Base-by-base conservation (phyloP, 2,797 vertebrate species). In the Danio aesculapii region DNA sequence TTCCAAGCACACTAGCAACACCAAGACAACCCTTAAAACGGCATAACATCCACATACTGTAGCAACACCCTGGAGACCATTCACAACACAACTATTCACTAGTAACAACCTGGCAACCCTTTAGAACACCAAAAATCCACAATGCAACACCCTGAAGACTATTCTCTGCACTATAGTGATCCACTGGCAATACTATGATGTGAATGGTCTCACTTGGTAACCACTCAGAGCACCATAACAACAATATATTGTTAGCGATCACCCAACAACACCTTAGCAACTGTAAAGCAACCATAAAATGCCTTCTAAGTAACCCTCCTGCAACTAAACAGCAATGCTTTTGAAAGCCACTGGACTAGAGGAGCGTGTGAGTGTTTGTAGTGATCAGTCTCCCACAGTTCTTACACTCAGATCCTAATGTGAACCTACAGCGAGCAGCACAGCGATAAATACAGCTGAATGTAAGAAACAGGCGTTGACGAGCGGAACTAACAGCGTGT, bases 41-140 rank as follows among this genome's bases (percentile, higher is more conserved):
- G 6, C 14, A 0, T n/a, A n/a, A 0, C 13, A 62, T 41, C 39
- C 39, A n/a, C 0, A 10, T 4, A n/a, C n/a, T n/a, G n/a, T n/a
- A 43, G 9, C 62, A 17, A 63, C 62, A 44, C 2, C 4, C 0
- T 43, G 14, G 4, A 8, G 41, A 62, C 13, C 8, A 43, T 5
- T 1, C 61, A 63, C 3, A 39, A 14, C 59, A 41, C 21, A n/a
- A n/a, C n/a, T n/a, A n/a, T n/a, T n/a, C n/a, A 11, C 0, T 14
- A 14, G 12, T 3, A 61, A n/a, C 30, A 30, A 1, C 30, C 30
- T 30, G 30, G 50, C 52, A 53, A 53, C 52, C 14, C 6, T 0
- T 2, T 6, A 52, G 4, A 52, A 59, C 2, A 59, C 3, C 12
- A 3, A 30, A 0, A 1, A 16, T 14, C 21, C 30, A 1, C 13